phyloP scores from a whole-genome alignment of 2,113 vertebrate genomes.

The Clarias batrachus region DNA sequence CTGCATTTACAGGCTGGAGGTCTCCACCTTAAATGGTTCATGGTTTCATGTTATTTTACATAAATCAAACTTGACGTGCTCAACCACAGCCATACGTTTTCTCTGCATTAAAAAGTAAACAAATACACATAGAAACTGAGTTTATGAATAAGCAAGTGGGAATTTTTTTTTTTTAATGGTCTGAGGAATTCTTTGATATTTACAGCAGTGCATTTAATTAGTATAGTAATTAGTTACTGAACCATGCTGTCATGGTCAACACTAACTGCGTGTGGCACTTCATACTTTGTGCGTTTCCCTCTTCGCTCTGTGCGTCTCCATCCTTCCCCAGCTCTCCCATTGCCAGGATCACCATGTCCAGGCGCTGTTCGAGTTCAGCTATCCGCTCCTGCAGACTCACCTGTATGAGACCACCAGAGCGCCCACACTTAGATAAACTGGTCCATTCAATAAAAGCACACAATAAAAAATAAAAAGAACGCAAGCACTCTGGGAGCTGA shows the following conservation, averaged over 20 bases:
- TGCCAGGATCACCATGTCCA: slow-evolving; percentile 65
- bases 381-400: slow-evolving; percentile 53
- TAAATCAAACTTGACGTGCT: neutral
- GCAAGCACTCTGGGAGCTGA: slow-evolving; percentile 47
- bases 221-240: neutral
- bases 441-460: neutral
- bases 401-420: slow-evolving; percentile 40
- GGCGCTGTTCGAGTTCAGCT: slow-evolving; percentile 64
- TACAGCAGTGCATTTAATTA: neutral
- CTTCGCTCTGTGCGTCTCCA: neutral
- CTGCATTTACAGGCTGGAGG: neutral
- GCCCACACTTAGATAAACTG: neutral
- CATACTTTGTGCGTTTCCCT: slow-evolving; percentile 44
- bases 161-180: neutral
- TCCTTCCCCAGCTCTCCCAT: slow-evolving; percentile 59
- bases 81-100: too few species aligned
- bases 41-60: neutral
- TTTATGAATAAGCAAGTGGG: neutral
- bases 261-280: neutral
- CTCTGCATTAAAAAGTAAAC: neutral
- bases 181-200: neutral
- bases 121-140: neutral
- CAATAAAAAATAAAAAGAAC: neutral
- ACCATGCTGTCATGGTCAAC: neutral
- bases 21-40: neutral